Conservation (phyloP, 2,113 vertebrate genomes). For the Petromus typicus region DNA sequence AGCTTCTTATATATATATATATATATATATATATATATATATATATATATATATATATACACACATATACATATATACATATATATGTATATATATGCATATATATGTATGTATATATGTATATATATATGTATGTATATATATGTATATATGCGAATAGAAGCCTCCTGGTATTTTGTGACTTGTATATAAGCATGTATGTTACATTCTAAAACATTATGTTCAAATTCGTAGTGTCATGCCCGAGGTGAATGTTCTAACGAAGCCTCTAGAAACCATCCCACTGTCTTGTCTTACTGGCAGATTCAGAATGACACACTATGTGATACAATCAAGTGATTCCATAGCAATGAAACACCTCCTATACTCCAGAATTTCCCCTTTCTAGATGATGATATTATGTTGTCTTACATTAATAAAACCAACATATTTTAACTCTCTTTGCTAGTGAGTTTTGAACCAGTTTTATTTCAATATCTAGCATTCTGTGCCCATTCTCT, state of each 20-base stretch:
- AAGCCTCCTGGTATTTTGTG: not conserved
- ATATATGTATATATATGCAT: too few species aligned
- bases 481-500: not conserved
- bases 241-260: not conserved
- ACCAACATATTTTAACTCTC: not conserved
- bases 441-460: not conserved
- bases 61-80: too few species aligned
- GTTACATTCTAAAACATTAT: not conserved
- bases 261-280: not conserved
- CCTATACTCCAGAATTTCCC: not conserved
- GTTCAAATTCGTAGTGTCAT: not conserved
- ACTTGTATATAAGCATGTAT: not conserved
- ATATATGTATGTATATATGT: too few species aligned
- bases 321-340: not conserved
- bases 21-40: too few species aligned
- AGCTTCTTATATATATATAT: too few species aligned
- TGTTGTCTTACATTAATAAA: not conserved
- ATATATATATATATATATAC: too few species aligned
- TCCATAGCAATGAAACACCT: not conserved
- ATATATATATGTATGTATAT: too few species aligned
- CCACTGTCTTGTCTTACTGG: not conserved
- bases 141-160: too few species aligned
- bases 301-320: not conserved
- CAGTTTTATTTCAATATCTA: not conserved
- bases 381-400: not conserved